Evolutionary conservation across 1,140 invertebrate genomes (phyloP), one percentile per base, ranked within the genome.

Genomic region (Hypothenemus hampei): DNA sequence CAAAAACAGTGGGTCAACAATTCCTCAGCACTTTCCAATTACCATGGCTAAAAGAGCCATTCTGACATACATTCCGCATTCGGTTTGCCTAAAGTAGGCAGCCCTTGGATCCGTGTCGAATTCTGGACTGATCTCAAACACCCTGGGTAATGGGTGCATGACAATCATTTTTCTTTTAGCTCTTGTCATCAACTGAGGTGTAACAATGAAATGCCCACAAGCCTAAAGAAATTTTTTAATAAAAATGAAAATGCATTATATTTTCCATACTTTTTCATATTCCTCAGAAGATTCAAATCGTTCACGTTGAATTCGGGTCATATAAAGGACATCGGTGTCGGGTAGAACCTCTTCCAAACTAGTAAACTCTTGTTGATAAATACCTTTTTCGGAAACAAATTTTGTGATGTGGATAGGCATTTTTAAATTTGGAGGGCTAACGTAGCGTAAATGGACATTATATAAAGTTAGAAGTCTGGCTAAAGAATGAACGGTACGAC

Each of bases 61-160:
- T 26, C 97, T 81, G 3, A 99, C 91, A 68, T 95, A 99, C 83
- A 99, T 89, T 37, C 97, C 97, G 65, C 93, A 91, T 71, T 98
- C 92, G 2, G 93, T 93, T 77, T 99, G 97, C 16, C 97, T 78
- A 78, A 99, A 99, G 73, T 99, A 99, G 0, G 95, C 97, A 1
- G 97, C 96, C 40, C 97, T 73, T 0, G 94, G 93, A 77, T 99
- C 97, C 0, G 82, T 84, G 71, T 99, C 97, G 61, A 99, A 89
- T 59, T 95, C 91, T 1, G 86, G 78, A 59, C 86, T 92, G 53
- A 99, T 98, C 76, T 99, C 97, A 68, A 89, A 84, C 0, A 96
- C 83, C 46, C 97, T 80, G 0, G 97, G 97, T 29, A 99, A 70
- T 0, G 97, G 97, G 76, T 99, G 97, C 85, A 99, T 89, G 0